These are phyloP conservation scores for Trachops cirrhosus DNA, from an alignment of 2,797 vertebrate genomes.

Conservation along the genomic window DNA sequence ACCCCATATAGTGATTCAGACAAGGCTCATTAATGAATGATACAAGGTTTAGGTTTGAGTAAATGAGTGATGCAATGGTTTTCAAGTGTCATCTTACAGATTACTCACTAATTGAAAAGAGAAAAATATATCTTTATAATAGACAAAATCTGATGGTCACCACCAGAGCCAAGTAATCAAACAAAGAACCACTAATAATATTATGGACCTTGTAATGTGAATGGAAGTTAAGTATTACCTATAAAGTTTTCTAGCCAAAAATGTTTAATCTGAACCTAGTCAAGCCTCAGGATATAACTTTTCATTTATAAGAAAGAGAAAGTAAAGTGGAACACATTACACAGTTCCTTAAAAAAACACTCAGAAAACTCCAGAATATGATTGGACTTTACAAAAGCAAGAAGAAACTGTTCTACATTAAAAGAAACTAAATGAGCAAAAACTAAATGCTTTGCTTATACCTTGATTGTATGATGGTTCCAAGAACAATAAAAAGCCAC, in stretches of 20 bases:
- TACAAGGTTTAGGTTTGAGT: background rate
- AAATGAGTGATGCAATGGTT: background rate
- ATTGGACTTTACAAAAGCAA: background rate
- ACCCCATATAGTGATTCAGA: background rate
- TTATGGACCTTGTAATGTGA: background rate
- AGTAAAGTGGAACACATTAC: background rate
- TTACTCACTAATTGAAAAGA: background rate
- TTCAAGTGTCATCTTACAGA: background rate
- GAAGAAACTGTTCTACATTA: background rate
- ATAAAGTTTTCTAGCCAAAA: background rate
- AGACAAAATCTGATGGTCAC: background rate
- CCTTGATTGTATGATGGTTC: background rate
- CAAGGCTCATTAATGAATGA: background rate
- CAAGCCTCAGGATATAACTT: background rate
- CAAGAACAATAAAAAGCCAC: background rate
- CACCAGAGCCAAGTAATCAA: background rate
- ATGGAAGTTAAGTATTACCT: background rate
- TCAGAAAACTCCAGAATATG: background rate
- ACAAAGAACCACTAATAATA: background rate
- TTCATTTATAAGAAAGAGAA: background rate
- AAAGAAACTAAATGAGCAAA: background rate
- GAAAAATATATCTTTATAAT: background rate
- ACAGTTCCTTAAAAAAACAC: background rate
- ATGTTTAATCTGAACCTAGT: conserved; percentile 20
- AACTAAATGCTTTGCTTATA: background rate